Evolutionary conservation across 2,888 invertebrate species (phyloP), one percentile per base, ranked within the genome.

Genomic region (Proisotoma minuta): DNA sequence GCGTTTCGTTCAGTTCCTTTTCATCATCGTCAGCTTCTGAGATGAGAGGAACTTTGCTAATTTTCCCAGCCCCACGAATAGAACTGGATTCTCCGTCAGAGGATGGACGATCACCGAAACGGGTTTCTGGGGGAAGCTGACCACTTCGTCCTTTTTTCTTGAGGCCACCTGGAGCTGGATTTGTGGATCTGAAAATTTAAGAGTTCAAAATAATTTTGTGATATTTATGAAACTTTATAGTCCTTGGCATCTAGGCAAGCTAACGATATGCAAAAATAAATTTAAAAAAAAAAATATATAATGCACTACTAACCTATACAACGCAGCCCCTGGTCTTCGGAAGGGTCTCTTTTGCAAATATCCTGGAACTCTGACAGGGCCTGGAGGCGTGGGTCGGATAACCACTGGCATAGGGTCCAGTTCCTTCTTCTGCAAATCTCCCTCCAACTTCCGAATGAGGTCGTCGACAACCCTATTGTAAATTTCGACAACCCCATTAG

Each of bases 381-480:
- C 72, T 10, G 71, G 65, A 23, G 73, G 73, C 4, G 73, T 73
- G 22, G 72, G 60, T 51, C 73, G 40, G 34, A 73, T 73, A 3
- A 73, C 67, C n/a, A 73, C 72, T n/a, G 60, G 51, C 73, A 73
- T 72, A 0, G 73, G 73, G 47, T 73, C 73, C 54, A 73, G 59
- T 15, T 68, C 67, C 50, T 71, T 64, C 26, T 65, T 63, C 10
- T 56, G 54, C 48, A 72, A 71, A 43, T 72, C 72, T 34, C 59
- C 39, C 57, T 73, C 70, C 34, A 73, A 56, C 56, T 62, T 65
- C 15, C 59, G 61, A 29, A 73, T 68, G 20, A 73, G 51, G 57
- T 73, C 73, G 52, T 73, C 73, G 1, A 73, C 72, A 29, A 73
- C 73, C 12, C 73, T 58, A 47, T 73, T 73, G 60, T 73, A 73